Percentiles rank a stretch among this genome's conserved stretches.
These are phyloP conservation scores for Xenotilapia leptura DNA, from an alignment of 2,113 vertebrate genomes.

Conservation along the genomic window DNA sequence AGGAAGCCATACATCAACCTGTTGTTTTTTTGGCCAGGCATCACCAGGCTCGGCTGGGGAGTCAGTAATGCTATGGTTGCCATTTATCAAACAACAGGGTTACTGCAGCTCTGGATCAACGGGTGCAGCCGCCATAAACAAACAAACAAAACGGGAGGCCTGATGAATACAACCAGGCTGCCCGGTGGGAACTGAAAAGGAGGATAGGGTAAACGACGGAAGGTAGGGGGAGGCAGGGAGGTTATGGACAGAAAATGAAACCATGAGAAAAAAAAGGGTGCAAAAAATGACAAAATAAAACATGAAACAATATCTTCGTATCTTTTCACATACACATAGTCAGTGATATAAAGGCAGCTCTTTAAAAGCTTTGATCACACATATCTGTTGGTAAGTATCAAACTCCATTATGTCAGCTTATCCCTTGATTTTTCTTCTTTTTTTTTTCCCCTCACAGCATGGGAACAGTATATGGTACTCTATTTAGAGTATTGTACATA, in stretches of 20 bases:
- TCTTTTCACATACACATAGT: not conserved
- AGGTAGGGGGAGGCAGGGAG: too few relatives aligned
- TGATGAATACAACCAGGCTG: slow-evolving; percentile 35
- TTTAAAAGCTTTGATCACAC: slow-evolving; percentile 2
- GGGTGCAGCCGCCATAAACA: slow-evolving; percentile 42
- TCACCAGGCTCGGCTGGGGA: slow-evolving; percentile 39
- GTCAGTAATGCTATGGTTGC: slow-evolving; percentile 53
- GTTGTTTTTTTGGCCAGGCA: slow-evolving; percentile 39
- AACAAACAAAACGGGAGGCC: slow-evolving; percentile 36
- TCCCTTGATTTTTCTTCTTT: not conserved
- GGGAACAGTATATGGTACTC: not conserved
- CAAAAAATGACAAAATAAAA: not conserved
- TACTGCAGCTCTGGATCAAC: slow-evolving; percentile 45
- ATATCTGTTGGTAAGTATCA: not conserved
- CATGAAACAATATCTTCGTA: not conserved
- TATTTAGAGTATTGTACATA: not conserved
- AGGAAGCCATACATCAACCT: slow-evolving; percentile 64
- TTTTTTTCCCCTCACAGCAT: not conserved
- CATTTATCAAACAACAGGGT: slow-evolving; percentile 68
- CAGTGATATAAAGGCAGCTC: not conserved
- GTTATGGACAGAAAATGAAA: not conserved
- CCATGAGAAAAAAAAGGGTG: not conserved
- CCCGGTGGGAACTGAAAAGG: not conserved
- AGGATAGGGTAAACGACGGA: not conserved
- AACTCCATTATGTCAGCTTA: not conserved